These are phyloP conservation scores for Turritopsis dohrnii DNA, from an alignment of 30 jellyfish, hydroid and myxozoan genomes.

Conservation along the genomic window DNA sequence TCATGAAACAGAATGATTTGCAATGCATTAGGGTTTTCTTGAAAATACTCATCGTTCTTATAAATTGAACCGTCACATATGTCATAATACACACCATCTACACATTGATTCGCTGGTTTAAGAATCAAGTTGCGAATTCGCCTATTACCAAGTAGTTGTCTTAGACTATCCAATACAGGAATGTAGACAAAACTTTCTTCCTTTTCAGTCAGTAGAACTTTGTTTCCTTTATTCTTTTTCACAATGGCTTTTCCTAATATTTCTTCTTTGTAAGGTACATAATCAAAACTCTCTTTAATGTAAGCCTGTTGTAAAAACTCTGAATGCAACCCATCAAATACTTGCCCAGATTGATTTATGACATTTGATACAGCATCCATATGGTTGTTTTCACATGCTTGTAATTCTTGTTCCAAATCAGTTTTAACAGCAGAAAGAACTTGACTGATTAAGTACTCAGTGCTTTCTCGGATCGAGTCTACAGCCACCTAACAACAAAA, in stretches of 20 bases:
- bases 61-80: slow-evolving; percentile 40
- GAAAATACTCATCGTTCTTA: slow-evolving; percentile 25
- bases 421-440: background rate
- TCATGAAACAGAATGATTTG: slow-evolving; percentile 25
- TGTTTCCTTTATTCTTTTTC: slow-evolving; percentile 8
- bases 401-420: background rate
- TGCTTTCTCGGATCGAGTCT: background rate
- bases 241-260: slow-evolving; percentile 15
- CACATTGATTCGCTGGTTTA: slow-evolving; percentile 5
- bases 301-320: slow-evolving; percentile 15
- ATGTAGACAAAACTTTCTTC: slow-evolving; percentile 25
- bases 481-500: background rate
- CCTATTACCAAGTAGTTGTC: slow-evolving; percentile 29
- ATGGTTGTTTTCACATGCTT: background rate
- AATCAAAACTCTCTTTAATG: slow-evolving; percentile 25
- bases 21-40: slow-evolving; percentile 24
- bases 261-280: slow-evolving; percentile 7
- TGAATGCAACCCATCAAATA: slow-evolving; percentile 28
- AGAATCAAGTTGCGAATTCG: slow-evolving; percentile 15
- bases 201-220: slow-evolving; percentile 5
- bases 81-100: slow-evolving; percentile 31
- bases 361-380: background rate
- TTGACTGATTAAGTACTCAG: background rate
- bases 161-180: slow-evolving; percentile 21
- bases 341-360: background rate